A percentile compares a stretch with the other conserved stretches of the same genome.
These are phyloP conservation scores for Himantopus leucocephalus DNA, from an alignment of 2,113 vertebrate genomes.

Conservation along the genomic window DNA sequence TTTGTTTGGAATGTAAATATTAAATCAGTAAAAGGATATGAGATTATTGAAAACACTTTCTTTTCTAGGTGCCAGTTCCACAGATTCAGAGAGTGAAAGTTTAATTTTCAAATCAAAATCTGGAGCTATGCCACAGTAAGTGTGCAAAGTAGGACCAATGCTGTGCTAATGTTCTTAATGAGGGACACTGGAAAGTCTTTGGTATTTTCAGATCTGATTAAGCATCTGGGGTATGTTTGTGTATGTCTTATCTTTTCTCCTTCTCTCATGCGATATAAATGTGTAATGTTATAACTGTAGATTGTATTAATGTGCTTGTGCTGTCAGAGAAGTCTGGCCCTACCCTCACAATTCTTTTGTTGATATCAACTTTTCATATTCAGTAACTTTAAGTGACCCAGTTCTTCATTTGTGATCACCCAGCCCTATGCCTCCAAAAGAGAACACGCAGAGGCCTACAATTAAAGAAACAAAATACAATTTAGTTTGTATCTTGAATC, in stretches of 20 bases:
- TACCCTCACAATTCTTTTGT: not conserved
- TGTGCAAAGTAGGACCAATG: not conserved
- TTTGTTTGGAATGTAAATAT: not conserved
- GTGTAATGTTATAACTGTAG: not conserved
- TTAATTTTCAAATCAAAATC: slow-evolving; percentile 79
- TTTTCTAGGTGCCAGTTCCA: slow-evolving; percentile 87
- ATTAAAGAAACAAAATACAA: not conserved
- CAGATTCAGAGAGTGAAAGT: slow-evolving; percentile 92
- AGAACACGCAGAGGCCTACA: not conserved
- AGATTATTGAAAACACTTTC: slow-evolving; percentile 9
- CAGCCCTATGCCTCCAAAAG: not conserved
- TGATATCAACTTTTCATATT: not conserved
- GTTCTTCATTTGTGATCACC: not conserved
- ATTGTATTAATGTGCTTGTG: not conserved
- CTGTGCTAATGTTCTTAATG: not conserved
- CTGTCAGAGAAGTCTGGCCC: not conserved
- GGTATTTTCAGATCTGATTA: not conserved
- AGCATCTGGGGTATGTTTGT: not conserved
- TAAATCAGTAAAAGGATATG: not conserved
- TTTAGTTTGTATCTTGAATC: not conserved
- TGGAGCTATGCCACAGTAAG: slow-evolving; percentile 96
- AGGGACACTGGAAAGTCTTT: not conserved
- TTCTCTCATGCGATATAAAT: not conserved
- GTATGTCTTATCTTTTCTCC: not conserved
- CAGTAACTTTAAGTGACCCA: not conserved